Conservation (phyloP, 2,888 invertebrate species). For the Oscheius sp. region DNA sequence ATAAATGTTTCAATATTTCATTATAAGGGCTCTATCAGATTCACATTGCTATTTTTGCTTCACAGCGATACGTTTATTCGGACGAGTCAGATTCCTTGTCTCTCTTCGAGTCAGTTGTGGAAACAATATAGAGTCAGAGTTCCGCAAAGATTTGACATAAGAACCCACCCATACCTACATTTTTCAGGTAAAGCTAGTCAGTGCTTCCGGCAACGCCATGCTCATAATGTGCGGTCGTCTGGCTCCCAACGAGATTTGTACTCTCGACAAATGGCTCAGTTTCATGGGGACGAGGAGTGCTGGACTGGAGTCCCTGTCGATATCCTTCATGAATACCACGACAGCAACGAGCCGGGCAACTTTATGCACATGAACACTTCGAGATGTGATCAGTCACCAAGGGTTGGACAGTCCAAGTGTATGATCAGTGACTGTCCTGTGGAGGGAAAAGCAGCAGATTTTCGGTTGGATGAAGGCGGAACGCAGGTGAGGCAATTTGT, state of each 20-base stretch:
- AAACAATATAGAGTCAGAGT: too few relatives aligned
- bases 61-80: too few relatives aligned
- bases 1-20: too few relatives aligned
- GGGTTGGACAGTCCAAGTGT: conserved; percentile 21
- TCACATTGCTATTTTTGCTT: too few relatives aligned
- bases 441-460: neutral
- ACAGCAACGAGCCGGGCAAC: neutral
- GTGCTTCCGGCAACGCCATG: conserved; percentile 77
- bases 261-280: conserved; percentile 77
- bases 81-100: too few relatives aligned
- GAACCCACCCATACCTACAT: too few relatives aligned
- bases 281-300: conserved; percentile 75
- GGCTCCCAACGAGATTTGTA: conserved; percentile 80
- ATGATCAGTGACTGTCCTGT: conserved; percentile 15
- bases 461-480: neutral
- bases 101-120: too few relatives aligned
- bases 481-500: neutral
- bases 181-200: conserved; percentile 25
- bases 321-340: conserved; percentile 69
- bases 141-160: too few relatives aligned
- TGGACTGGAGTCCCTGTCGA: conserved; percentile 69
- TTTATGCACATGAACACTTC: conserved; percentile 29
- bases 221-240: conserved; percentile 85
- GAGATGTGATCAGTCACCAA: conserved; percentile 24
- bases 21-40: too few relatives aligned